Evolutionary conservation across 2,113 vertebrate genomes (phyloP), one percentile per base, ranked within the genome.

Genomic region (Cynopterus brachyotis): DNA sequence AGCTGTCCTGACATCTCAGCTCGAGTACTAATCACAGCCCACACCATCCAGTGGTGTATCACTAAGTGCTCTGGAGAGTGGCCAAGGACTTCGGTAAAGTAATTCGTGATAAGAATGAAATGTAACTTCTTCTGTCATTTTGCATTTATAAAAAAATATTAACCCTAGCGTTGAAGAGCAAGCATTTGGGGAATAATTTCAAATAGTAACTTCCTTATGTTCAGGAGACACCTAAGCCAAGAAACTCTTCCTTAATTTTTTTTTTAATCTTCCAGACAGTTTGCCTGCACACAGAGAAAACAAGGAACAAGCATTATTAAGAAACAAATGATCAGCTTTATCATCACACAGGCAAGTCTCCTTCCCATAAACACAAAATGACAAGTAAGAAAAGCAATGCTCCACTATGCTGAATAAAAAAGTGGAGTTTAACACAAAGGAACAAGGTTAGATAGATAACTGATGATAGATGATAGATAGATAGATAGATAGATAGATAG

Each of bases 351-450:
- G 5, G 6, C 32, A 42, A 24, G 0, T 10, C 15, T 69, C 22
- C 35, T 32, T 42, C 17, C 32, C 64, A 5, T 7, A 12, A 84
- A 42, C 20, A 19, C 30, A 28, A 47, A 88, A 79, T 16, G 35
- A 28, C 5, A 35, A 13, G 15, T 2, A 6, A 2, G 4, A 4
- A 30, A 55, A 17, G 8, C 20, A 2, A 3, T 35, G 6, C 37
- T 32, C 3, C 9, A 7, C 1, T 22, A 8, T 2, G 19, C 8
- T 79, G 24, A 24, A 30, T 50, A 79, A 40, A 59, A 3, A 32
- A 10, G 7, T 8, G 26, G 9, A 2, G 6, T 5, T 35, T 57
- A 84, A 53, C 2, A 47, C 7, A 28, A 69, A 30, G 24, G 5
- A 53, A 64, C 26, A 28, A 57, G 26, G 16, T 10, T 22, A 1